Conservation (phyloP, 2,888 invertebrate genomes). For the Diachrysia chrysitis region DNA sequence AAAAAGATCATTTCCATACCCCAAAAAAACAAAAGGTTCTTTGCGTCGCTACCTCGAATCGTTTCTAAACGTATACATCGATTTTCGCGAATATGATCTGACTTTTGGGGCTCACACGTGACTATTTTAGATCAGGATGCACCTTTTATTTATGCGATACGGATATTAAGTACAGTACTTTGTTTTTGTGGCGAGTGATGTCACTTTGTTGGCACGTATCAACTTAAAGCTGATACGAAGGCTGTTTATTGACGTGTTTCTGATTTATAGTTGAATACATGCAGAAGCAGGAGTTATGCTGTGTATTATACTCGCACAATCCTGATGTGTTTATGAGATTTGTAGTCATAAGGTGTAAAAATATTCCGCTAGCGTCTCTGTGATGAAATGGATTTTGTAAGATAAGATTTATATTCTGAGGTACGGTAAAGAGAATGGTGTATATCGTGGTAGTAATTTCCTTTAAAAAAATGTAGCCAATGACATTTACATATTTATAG, state of each 20-base stretch:
- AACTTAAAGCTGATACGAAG: background rate
- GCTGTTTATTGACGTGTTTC: background rate
- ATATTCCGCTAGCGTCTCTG: constrained; percentile 4
- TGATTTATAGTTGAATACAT: background rate
- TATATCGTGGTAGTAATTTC: background rate
- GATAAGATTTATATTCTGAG: constrained; percentile 1
- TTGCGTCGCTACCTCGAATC: background rate
- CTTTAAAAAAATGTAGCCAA: background rate
- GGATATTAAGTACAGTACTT: background rate
- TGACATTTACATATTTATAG: background rate
- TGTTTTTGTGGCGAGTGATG: background rate
- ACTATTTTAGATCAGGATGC: background rate
- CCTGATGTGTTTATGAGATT: constrained; percentile 3
- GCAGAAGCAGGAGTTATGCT: background rate
- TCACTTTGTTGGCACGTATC: background rate
- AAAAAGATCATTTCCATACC: constrained; percentile 6
- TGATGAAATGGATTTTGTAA: constrained; percentile 4
- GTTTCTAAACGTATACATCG: constrained; percentile 8
- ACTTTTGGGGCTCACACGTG: constrained; percentile 2
- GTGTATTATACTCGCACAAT: constrained; percentile 4
- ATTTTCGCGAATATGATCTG: background rate
- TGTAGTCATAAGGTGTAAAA: constrained; percentile 4
- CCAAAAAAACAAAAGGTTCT: constrained; percentile 7
- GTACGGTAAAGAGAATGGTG: constrained; percentile 4
- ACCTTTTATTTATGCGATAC: constrained; percentile 1